A percentile compares a stretch with the other conserved stretches of the same genome.
Evolutionary conservation across 2,888 invertebrate genomes (phyloP).

Genomic region (Troides oblongomaculatus): DNA sequence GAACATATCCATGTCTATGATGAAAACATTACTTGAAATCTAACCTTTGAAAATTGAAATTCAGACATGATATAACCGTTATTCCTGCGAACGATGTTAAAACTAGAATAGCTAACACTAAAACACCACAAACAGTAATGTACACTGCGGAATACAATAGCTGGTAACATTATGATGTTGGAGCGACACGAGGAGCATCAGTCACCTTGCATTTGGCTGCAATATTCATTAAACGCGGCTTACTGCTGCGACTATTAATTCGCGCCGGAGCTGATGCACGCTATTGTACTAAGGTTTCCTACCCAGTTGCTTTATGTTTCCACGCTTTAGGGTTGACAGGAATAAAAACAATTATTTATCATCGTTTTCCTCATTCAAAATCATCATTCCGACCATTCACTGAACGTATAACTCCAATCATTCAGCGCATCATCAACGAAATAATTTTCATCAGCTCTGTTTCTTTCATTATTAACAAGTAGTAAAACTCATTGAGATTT

Average conservation of each 20-base stretch:
- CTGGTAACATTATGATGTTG: conserved; percentile 52
- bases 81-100: neutral
- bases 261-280: conserved; percentile 65
- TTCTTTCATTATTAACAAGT: too few relatives aligned
- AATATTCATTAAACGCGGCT: conserved; percentile 74
- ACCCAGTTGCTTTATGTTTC: conserved; percentile 50
- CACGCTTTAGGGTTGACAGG: conserved; percentile 53
- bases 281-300: conserved; percentile 66
- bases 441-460: too few relatives aligned
- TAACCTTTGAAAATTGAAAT: neutral
- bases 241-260: conserved; percentile 66
- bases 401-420: too few relatives aligned
- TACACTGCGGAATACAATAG: conserved; percentile 39
- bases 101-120: conserved; percentile 6
- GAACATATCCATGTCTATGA: too few relatives aligned
- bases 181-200: conserved; percentile 38
- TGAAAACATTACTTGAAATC: too few relatives aligned
- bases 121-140: conserved; percentile 14
- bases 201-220: conserved; percentile 69
- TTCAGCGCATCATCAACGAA: too few relatives aligned
- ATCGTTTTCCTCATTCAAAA: too few relatives aligned
- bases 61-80: neutral
- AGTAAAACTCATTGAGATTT: too few relatives aligned
- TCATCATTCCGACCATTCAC: too few relatives aligned
- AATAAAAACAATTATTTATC: neutral